These are phyloP conservation scores for Urosaurus nigricauda DNA, from an alignment of 2,797 vertebrate genomes.

Conservation along the genomic window DNA sequence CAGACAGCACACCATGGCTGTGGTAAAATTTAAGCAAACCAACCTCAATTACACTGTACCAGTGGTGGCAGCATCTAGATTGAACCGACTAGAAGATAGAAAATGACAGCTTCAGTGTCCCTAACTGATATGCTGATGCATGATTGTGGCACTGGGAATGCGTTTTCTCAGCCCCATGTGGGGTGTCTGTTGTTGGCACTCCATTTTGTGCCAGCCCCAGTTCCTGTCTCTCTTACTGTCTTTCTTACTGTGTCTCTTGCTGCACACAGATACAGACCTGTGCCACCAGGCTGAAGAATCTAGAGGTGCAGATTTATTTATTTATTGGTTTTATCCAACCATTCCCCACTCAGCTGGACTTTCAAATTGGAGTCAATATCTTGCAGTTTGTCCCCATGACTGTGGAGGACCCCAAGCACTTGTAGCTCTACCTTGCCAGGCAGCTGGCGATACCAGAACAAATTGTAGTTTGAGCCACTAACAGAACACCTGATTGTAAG, in stretches of 20 bases:
- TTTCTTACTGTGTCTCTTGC: neutral
- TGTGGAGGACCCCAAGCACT: neutral
- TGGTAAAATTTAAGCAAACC: no score
- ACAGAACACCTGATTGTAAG: neutral
- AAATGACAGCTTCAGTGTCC: neutral
- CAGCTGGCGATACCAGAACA: neutral
- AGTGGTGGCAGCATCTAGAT: no score
- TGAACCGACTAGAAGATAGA: no score
- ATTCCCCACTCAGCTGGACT: neutral
- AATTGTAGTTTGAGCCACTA: neutral
- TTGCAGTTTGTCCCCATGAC: accelerated
- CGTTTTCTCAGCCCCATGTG: neutral
- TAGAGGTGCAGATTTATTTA: neutral
- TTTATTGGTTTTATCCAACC: neutral
- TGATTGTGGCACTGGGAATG: neutral
- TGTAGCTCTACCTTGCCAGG: neutral
- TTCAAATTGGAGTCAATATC: neutral
- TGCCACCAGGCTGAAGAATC: neutral
- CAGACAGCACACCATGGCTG: no score
- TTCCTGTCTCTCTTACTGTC: neutral
- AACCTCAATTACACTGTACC: no score
- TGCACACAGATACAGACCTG: conserved; percentile 4
- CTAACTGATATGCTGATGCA: neutral
- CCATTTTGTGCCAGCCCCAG: neutral
- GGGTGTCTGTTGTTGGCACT: neutral